Conservation (phyloP, 2,888 invertebrate genomes). For the Andrena hattorfiana region DNA sequence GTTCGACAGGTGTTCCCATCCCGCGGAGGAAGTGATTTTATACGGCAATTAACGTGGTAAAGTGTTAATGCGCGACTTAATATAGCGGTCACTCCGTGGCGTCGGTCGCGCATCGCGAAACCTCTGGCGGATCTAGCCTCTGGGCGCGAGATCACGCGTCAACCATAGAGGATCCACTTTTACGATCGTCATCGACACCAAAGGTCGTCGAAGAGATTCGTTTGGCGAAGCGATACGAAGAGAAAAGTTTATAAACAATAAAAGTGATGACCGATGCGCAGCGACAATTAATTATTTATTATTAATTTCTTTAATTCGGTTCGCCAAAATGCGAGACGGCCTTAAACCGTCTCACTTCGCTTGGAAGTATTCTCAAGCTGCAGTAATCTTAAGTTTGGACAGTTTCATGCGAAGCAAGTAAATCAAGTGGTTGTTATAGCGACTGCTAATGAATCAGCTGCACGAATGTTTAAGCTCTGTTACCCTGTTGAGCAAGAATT, state of each 20-base stretch:
- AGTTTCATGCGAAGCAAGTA: no score
- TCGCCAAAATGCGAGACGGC: no score
- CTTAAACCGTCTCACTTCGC: no score
- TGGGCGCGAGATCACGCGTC: conserved; percentile 21
- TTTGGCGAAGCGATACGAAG: no score
- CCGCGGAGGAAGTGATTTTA: conserved; percentile 70
- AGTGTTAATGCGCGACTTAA: conserved; percentile 79
- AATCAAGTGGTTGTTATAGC: no score
- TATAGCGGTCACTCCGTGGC: conserved; percentile 75
- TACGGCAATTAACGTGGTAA: conserved; percentile 63
- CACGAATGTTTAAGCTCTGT: neutral
- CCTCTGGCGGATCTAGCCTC: conserved; percentile 66
- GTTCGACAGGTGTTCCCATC: conserved; percentile 70
- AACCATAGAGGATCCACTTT: neutral
- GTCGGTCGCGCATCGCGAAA: conserved; percentile 73
- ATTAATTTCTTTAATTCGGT: no score
- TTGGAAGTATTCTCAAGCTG: no score
- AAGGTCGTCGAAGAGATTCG: no score
- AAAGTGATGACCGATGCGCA: no score
- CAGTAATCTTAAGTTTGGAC: no score
- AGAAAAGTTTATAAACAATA: neutral
- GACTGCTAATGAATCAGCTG: no score
- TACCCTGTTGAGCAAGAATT: neutral
- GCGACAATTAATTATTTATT: no score
- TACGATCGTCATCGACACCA: neutral